Percentiles rank a stretch among this genome's conserved stretches.
phyloP scores from a whole-genome alignment of 2,797 vertebrate species.

The Eulemur coronatus region DNA sequence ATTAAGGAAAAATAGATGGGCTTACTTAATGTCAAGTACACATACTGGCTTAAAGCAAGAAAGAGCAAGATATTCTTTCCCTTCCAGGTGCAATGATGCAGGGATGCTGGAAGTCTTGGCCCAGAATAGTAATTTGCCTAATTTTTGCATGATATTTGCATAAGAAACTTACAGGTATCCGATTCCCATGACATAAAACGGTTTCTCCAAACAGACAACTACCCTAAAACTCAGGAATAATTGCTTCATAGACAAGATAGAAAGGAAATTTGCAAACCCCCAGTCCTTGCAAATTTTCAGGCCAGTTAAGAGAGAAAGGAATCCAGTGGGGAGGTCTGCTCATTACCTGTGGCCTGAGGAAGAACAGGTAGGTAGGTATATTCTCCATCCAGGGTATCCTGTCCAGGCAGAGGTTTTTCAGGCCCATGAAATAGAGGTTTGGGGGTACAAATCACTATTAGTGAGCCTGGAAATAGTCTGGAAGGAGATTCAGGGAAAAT shows the following conservation, averaged over 20 bases:
- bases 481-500: background rate
- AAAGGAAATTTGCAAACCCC: slow-evolving; percentile 6
- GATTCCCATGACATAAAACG: slow-evolving; percentile 20
- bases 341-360: background rate
- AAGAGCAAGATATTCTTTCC: background rate
- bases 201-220: slow-evolving; percentile 33
- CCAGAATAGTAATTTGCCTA: background rate
- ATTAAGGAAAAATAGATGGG: background rate
- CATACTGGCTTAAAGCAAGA: background rate
- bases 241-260: background rate
- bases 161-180: background rate
- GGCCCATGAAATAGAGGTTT: background rate
- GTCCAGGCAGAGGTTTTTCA: background rate
- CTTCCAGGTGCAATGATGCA: background rate
- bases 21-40: background rate
- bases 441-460: background rate
- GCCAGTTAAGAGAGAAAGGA: background rate
- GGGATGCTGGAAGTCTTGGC: background rate
- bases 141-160: slow-evolving; percentile 51
- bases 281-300: background rate
- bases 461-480: background rate
- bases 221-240: background rate
- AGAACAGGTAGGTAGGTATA: background rate
- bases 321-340: background rate
- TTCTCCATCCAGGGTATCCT: background rate